These are phyloP conservation scores for Drosophila ercepeae DNA, from an alignment of 1,140 invertebrate species.

Conservation along the genomic window DNA sequence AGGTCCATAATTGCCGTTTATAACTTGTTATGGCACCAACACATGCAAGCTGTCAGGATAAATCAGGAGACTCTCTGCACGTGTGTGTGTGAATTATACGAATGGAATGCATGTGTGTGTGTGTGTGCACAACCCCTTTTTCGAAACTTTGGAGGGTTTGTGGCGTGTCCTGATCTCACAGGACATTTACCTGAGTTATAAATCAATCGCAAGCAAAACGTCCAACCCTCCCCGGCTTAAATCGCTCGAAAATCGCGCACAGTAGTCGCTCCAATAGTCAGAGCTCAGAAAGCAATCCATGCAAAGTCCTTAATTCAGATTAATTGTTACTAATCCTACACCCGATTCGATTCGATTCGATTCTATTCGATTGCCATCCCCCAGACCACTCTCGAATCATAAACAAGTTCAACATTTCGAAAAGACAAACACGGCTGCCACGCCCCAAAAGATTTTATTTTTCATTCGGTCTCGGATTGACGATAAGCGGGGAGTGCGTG, in stretches of 20 bases:
- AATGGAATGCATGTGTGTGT: constrained; percentile 7
- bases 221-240: constrained; percentile 28
- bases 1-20: constrained; percentile 76
- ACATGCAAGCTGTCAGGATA: constrained; percentile 69
- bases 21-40: constrained; percentile 80
- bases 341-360: not conserved
- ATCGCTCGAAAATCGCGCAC: constrained; percentile 25
- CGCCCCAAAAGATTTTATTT: constrained; percentile 23
- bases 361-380: not conserved
- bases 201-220: constrained; percentile 62
- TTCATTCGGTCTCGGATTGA: not conserved
- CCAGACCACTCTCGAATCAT: not conserved
- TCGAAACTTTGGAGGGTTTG: constrained; percentile 57
- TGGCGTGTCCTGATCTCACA: constrained; percentile 70
- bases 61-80: constrained; percentile 11
- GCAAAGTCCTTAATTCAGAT: constrained; percentile 10
- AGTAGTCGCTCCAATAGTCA: constrained; percentile 21
- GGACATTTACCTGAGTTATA: constrained; percentile 78
- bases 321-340: constrained; percentile 17
- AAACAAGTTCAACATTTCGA: constrained; percentile 36
- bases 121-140: constrained; percentile 69
- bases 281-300: constrained; percentile 3
- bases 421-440: constrained; percentile 43
- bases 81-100: not conserved
- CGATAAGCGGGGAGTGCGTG: constrained; percentile 32